A percentile compares a stretch with the other conserved stretches of the same genome.
Conservation (phyloP, 2,797 vertebrate species). For the Pipistrellus nathusii region DNA sequence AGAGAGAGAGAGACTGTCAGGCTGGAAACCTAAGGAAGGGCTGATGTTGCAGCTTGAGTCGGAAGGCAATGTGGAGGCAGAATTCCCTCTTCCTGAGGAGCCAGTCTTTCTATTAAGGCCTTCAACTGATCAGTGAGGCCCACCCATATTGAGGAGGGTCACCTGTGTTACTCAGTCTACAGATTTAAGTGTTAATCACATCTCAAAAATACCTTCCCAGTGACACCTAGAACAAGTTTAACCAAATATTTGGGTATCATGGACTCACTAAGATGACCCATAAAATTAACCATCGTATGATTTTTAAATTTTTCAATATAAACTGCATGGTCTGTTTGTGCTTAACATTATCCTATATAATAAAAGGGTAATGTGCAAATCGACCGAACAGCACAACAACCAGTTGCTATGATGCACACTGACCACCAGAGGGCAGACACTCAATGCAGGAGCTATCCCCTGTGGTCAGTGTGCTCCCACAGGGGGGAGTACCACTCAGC, state of each 20-base stretch:
- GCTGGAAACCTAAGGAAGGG: not conserved
- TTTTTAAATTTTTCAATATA: not conserved
- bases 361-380: too few relatives aligned
- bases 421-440: too few relatives aligned
- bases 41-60: not conserved
- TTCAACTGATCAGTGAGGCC: not conserved
- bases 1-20: too few relatives aligned
- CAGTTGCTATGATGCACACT: too few relatives aligned
- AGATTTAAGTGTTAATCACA: not conserved
- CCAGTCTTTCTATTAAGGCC: not conserved
- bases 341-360: not conserved
- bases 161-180: not conserved
- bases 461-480: too few relatives aligned
- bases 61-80: not conserved
- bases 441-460: too few relatives aligned
- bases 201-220: slow-evolving; percentile 9
- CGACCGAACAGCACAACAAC: too few relatives aligned
- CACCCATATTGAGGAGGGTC: not conserved
- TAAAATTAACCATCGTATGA: not conserved
- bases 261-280: not conserved
- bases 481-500: too few relatives aligned
- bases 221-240: not conserved
- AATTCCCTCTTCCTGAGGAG: not conserved
- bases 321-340: not conserved
- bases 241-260: not conserved